Evolutionary conservation across 2,797 vertebrate species (phyloP), one percentile per base, ranked within the genome.

Genomic region (Calcarius lapponicus): DNA sequence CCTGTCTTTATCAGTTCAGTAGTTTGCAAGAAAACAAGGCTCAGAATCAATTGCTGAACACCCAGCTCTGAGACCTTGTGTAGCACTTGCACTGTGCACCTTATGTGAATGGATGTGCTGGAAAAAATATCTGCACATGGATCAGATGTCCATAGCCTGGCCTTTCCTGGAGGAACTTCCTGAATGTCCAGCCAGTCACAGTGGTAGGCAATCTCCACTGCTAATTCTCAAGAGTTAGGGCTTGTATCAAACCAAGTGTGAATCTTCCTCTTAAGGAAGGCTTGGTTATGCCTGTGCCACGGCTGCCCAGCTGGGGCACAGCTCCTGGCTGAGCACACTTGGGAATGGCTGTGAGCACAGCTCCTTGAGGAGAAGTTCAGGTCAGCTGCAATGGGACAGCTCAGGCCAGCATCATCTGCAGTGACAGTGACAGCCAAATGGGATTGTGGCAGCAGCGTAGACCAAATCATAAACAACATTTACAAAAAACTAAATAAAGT

Each of bases 11-110:
- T 79, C 53, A 90, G 71, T 92, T 96, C 91, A 96, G 73, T 81
- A 93, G 86, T 75, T 94, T 90, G 94, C 82, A 95, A 90, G 70
- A 87, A 92, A 94, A 94, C 86, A 57, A 81, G 56, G 24, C 42
- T 75, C 42, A 95, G 32, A 81, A 32, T 58, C 40, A 79, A 14
- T 5, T 72, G 48, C 13, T 84, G 74, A 65, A 42, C 0, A 0
- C 17, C 0, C 2, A 31, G 1, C 18, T 62, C 32, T 0, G 1
- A 92, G 29, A 66, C 13, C 16, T 48, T 8, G 20, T 32, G 26
- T 22, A 54, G 20, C 43, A 47, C 38, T 48, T 54, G 8, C 25
- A 13, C 36, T 51, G 22, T 47, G 17, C 26, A 47, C 54, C 25
- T 43, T 31, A 10, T 3, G 7, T 66, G 43, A 54, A 21, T 53